Conservation (phyloP, 2,888 invertebrate species). For the Pterostichus niger region DNA sequence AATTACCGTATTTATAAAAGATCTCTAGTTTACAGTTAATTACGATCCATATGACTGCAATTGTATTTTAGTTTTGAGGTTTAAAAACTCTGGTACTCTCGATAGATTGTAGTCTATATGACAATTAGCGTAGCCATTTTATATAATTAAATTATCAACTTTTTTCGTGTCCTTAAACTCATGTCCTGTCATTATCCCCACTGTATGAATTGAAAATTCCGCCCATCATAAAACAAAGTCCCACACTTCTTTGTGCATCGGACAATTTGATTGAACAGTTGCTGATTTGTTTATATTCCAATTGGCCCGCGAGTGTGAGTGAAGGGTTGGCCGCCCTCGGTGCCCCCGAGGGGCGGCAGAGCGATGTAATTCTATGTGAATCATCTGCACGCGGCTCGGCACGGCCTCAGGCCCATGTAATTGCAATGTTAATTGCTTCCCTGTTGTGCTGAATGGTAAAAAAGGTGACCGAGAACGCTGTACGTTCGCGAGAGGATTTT, state of each 20-base stretch:
- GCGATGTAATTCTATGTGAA: constrained; percentile 2
- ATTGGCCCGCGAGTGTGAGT: neutral
- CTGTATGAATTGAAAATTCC: no score
- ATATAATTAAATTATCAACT: no score
- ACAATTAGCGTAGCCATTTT: no score
- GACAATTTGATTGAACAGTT: constrained; percentile 6
- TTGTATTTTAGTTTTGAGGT: no score
- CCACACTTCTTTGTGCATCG: constrained; percentile 16
- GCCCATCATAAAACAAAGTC: neutral
- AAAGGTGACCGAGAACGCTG: constrained; percentile 6
- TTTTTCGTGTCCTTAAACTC: no score
- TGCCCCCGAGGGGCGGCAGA: neutral
- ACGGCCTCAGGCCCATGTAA: neutral
- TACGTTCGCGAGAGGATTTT: constrained; percentile 9
- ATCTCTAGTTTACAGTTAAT: no score
- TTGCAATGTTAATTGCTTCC: constrained; percentile 35
- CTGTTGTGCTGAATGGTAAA: constrained; percentile 9
- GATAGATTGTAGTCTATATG: no score
- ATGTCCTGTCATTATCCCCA: no score
- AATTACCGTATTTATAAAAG: no score
- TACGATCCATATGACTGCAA: no score
- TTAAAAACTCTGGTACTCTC: no score
- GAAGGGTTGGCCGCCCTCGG: neutral
- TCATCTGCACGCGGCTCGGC: neutral
- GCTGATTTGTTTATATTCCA: constrained; percentile 25